phyloP scores from a whole-genome alignment of 2,797 vertebrate genomes.

The Enteromius fasciolatus region DNA sequence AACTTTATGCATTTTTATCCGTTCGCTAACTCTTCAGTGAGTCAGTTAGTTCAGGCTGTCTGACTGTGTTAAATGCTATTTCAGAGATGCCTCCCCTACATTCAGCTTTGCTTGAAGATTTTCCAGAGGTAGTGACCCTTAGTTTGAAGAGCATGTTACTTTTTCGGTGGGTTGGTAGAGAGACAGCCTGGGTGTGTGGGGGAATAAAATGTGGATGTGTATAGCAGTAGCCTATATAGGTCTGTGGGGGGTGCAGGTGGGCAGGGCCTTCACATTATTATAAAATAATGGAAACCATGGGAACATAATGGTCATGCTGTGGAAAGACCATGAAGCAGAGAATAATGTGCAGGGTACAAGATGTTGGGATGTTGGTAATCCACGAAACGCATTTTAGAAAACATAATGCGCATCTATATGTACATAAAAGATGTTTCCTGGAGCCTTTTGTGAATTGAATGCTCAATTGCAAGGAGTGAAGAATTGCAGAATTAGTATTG shows the following conservation, averaged over 20 bases:
- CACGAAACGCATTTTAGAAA: background rate
- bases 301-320: background rate
- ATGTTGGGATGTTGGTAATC: slow-evolving; percentile 6
- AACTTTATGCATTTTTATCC: background rate
- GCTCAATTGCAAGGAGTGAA: background rate
- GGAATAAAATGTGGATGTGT: background rate
- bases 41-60: background rate
- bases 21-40: background rate
- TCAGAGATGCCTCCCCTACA: background rate
- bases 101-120: background rate
- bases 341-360: background rate
- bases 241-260: background rate
- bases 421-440: slow-evolving; percentile 14
- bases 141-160: background rate
- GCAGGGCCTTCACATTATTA: background rate
- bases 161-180: background rate
- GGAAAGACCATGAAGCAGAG: background rate
- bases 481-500: slow-evolving; percentile 7
- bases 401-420: background rate
- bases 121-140: background rate
- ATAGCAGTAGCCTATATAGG: background rate
- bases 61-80: background rate
- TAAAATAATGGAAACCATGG: slow-evolving; percentile 21
- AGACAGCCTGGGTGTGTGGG: background rate
- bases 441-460: background rate